Conservation (phyloP, 2,113 vertebrate genomes). For the Heptranchias perlo region DNA sequence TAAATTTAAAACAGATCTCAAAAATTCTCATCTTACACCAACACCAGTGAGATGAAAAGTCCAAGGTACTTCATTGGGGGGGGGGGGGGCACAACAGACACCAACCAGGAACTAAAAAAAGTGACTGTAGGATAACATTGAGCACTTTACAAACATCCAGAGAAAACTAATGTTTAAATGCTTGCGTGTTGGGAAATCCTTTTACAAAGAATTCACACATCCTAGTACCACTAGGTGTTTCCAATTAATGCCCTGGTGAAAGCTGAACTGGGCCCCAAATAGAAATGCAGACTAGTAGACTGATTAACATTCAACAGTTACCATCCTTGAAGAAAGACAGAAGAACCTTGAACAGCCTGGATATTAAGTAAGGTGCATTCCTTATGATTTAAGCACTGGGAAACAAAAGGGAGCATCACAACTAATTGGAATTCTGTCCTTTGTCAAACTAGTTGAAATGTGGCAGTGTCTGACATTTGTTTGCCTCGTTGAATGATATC, state of each 20-base stretch:
- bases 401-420: not conserved
- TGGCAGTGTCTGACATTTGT: not conserved
- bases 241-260: not conserved
- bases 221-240: not conserved
- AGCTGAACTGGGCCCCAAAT: not conserved
- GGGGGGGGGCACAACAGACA: not conserved
- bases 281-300: not conserved
- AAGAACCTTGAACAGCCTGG: not conserved
- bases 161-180: not conserved
- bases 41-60: not conserved
- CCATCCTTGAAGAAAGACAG: not conserved
- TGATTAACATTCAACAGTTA: not conserved
- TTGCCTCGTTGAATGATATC: not conserved
- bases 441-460: not conserved
- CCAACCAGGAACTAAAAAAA: not conserved
- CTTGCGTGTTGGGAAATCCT: not conserved
- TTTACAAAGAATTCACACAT: not conserved
- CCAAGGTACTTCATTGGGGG: too few relatives aligned
- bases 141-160: not conserved
- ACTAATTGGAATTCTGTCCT: not conserved
- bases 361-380: not conserved
- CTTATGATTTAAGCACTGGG: not conserved
- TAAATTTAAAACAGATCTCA: not conserved
- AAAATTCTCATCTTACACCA: not conserved
- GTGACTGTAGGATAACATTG: too few relatives aligned